Evolutionary conservation across 2,797 vertebrate genomes (phyloP), one percentile per base, ranked within the genome.

Genomic region (Anabacerthia variegaticeps): DNA sequence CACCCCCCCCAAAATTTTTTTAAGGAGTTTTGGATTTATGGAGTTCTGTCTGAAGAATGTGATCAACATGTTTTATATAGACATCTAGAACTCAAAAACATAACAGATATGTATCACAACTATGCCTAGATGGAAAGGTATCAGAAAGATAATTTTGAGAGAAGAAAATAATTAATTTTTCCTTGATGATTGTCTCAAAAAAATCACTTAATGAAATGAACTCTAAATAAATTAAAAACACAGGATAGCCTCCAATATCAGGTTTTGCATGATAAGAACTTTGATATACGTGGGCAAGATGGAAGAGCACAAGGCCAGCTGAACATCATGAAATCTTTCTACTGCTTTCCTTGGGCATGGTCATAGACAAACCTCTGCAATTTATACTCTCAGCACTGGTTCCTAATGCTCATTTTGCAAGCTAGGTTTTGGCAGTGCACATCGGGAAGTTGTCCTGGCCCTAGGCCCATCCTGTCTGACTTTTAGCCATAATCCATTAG

Each of bases 1-100:
- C 10, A 4, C 19, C 19, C 9, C 19, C 43, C 3, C 4, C 10
- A 4, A 23, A 62, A 72, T 77, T 85, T 92, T 66, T 85, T 79
- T 89, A 48, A 63, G 24, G 36, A 84, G 36, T 83, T 92, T 69
- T 72, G 18, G 24, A 63, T 83, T 90, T 89, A 80, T 75, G 36
- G 51, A 81, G 77, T 62, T 56, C 65, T 88, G 65, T 17, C 32
- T 94, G 86, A 94, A 92, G 72, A 91, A 79, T 74, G 36, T 39
- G 51, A 58, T 91, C 78, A 93, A 56, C 7, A 71, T 62, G 95
- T 96, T 85, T 73, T 14, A 39, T 93, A 48, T 19, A 95, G 72
- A 88, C n/a, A 76, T 71, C 28, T 52, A 75, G 62, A 67, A 89
- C 72, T 75, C 72, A 75, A 72, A 81, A 73, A 24, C 54, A 24